A percentile compares a stretch with the other conserved stretches of the same genome.
Evolutionary conservation across 2,797 vertebrate species (phyloP).

Genomic region (Nasua narica): DNA sequence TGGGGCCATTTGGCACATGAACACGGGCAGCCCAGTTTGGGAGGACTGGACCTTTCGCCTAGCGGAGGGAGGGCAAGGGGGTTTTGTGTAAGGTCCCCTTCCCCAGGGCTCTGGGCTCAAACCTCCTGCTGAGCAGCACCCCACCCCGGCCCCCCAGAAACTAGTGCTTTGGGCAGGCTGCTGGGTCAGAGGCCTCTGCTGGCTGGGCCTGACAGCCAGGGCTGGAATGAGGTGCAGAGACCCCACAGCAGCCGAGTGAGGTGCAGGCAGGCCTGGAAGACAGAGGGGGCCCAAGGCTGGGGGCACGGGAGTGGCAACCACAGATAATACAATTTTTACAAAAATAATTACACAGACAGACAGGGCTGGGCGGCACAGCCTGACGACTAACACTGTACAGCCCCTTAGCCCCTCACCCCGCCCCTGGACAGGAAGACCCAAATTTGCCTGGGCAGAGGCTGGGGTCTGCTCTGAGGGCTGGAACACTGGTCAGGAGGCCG

Average conservation of each 20-base stretch:
- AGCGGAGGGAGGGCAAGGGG: neutral
- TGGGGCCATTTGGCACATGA: conserved; percentile 66
- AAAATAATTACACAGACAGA: conserved; percentile 70
- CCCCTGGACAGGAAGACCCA: conserved; percentile 61
- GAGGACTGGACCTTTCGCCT: conserved; percentile 42
- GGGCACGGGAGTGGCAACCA: conserved; percentile 56
- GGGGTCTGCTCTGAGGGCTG: conserved; percentile 4
- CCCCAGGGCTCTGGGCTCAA: neutral
- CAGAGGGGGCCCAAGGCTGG: conserved; percentile 34
- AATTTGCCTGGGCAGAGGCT: conserved; percentile 35
- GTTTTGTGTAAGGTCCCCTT: neutral
- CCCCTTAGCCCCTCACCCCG: conserved; percentile 35
- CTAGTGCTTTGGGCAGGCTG: conserved; percentile 67
- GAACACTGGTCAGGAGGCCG: conserved; percentile 58
- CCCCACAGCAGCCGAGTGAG: conserved; percentile 45
- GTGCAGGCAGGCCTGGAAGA: conserved; percentile 71
- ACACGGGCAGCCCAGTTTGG: conserved; percentile 9
- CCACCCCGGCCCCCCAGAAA: conserved; percentile 22
- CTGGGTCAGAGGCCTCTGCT: neutral
- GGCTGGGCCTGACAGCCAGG: conserved; percentile 61
- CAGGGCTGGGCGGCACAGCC: conserved; percentile 41
- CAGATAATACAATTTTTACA: conserved; percentile 67
- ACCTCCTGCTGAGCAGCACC: conserved; percentile 13
- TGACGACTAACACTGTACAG: conserved; percentile 63
- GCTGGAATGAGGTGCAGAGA: neutral